phyloP scores from a whole-genome alignment of 2,113 vertebrate genomes.

The Atractosteus spatula region DNA sequence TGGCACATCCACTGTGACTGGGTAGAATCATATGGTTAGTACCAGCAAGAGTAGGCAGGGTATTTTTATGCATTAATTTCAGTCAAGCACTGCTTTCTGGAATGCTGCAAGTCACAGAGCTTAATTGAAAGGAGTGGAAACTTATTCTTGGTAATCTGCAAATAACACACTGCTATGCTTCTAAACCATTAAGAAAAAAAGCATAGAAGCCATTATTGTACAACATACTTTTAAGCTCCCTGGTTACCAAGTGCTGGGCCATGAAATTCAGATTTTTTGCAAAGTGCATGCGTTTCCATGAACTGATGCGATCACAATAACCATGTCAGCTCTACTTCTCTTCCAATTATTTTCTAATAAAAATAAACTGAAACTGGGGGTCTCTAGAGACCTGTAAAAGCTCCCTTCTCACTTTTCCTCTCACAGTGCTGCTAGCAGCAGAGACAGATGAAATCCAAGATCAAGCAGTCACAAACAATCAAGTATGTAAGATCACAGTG shows the following conservation, averaged over 20 bases:
- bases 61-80: too few species aligned
- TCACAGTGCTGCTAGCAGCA: background rate
- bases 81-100: too few species aligned
- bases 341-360: constrained; percentile 25
- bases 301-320: constrained; percentile 27
- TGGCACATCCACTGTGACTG: too few species aligned
- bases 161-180: constrained; percentile 25
- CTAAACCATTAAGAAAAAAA: constrained; percentile 14
- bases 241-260: background rate
- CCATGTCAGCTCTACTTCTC: constrained; percentile 18
- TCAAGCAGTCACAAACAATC: background rate
- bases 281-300: background rate
- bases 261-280: constrained; percentile 27
- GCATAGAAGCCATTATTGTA: background rate
- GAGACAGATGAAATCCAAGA: constrained; percentile 11
- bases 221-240: background rate
- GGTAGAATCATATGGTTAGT: too few species aligned
- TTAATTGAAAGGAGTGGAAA: background rate
- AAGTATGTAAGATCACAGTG: background rate
- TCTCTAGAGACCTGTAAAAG: constrained; percentile 9
- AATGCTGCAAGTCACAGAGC: too few species aligned
- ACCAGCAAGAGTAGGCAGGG: too few species aligned
- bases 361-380: constrained; percentile 15
- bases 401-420: background rate
- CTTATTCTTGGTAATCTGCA: constrained; percentile 25